Evolutionary conservation across 2,888 invertebrate genomes (phyloP).

Genomic region (Andrena dorsata): DNA sequence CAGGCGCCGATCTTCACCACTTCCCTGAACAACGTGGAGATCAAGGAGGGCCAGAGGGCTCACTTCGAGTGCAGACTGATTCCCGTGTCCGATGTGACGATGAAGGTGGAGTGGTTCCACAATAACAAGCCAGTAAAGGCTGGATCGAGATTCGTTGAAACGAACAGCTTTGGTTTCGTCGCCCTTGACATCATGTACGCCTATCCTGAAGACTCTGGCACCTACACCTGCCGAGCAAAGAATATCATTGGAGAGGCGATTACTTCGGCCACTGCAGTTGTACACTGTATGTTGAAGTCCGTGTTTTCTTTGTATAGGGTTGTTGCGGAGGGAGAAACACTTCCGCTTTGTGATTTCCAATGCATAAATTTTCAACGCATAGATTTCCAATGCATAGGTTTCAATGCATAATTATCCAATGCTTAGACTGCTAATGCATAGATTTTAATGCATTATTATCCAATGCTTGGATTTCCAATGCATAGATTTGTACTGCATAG

Average conservation of each 20-base stretch:
- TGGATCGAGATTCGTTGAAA: constrained; percentile 97
- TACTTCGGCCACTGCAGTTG: constrained; percentile 94
- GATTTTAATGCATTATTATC: no score
- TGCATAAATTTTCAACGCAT: no score
- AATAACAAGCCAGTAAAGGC: constrained; percentile 96
- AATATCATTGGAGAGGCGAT: constrained; percentile 97
- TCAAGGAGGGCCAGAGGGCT: constrained; percentile 97
- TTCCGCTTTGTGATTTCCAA: no score
- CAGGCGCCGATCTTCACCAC: constrained; percentile 97
- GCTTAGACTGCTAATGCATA: no score
- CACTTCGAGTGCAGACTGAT: constrained; percentile 97
- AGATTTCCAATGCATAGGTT: no score
- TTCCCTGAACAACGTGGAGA: constrained; percentile 95
- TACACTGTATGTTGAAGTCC: constrained; percentile 88
- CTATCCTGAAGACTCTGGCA: constrained; percentile 98
- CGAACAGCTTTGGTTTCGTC: constrained; percentile 98
- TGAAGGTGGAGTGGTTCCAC: constrained; percentile 98
- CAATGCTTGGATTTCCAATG: no score
- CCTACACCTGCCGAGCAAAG: constrained; percentile 96
- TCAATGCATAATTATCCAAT: no score
- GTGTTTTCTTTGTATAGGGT: background rate
- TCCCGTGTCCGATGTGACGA: constrained; percentile 96
- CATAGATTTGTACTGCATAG: no score
- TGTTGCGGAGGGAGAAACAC: background rate
- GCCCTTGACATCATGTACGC: constrained; percentile 98